Conservation (phyloP, 2,797 vertebrate species). For the Knipowitschia caucasica region DNA sequence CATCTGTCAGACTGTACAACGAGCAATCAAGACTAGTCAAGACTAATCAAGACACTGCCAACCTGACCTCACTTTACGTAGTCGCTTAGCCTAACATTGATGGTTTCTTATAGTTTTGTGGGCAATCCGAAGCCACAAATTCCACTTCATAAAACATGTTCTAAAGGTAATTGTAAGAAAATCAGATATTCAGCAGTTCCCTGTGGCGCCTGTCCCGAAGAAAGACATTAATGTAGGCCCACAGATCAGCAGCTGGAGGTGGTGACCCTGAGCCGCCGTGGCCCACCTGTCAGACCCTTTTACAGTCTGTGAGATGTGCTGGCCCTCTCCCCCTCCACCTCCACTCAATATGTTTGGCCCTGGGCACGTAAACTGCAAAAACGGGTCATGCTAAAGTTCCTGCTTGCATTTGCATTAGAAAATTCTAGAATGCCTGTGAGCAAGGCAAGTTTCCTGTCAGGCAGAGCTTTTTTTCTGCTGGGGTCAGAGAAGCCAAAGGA, state of each 20-base stretch:
- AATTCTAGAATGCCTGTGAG: constrained; percentile 44
- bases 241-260: constrained; percentile 66
- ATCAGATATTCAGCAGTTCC: constrained; percentile 2
- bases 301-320: constrained; percentile 68
- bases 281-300: constrained; percentile 72
- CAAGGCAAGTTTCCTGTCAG: constrained; percentile 45
- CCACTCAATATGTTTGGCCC: constrained; percentile 44
- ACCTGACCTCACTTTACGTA: too few species aligned
- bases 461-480: constrained; percentile 33
- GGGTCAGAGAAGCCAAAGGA: constrained; percentile 13
- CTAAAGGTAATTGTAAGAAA: background rate
- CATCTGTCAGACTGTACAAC: too few species aligned
- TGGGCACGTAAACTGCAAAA: constrained; percentile 38
- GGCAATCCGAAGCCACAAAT: background rate
- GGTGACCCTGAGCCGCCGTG: constrained; percentile 61
- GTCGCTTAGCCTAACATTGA: too few species aligned
- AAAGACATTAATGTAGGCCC: constrained; percentile 61
- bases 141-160: background rate
- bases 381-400: constrained; percentile 47
- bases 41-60: too few species aligned
- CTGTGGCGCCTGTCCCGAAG: constrained; percentile 42
- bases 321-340: constrained; percentile 42
- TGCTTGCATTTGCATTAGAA: constrained; percentile 49
- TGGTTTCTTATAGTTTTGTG: background rate
- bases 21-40: too few species aligned